Evolutionary conservation across 2,113 vertebrate genomes (phyloP).

Genomic region (Eptatretus burgeri): DNA sequence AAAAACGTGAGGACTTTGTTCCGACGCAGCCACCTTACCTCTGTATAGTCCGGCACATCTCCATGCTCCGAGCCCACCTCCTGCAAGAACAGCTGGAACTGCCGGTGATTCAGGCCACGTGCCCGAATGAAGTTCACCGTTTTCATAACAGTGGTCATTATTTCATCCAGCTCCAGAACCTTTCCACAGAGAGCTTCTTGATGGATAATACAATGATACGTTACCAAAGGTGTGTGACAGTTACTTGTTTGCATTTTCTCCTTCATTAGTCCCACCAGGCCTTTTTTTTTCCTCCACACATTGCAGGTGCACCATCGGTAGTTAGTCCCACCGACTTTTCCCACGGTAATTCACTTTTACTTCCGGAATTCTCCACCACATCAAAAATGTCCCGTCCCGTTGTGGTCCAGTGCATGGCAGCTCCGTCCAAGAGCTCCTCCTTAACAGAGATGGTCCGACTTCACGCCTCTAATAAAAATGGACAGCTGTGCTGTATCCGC

Average conservation of each 20-base stretch:
- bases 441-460: too few relatives aligned
- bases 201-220: slow-evolving; percentile 9
- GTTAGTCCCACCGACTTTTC: slow-evolving; percentile 9
- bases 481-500: too few relatives aligned
- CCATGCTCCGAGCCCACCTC: slow-evolving; percentile 7
- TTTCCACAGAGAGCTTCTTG: slow-evolving; percentile 8
- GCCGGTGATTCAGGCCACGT: slow-evolving; percentile 6
- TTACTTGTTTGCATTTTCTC: too few relatives aligned
- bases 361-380: too few relatives aligned
- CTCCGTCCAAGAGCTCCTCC: too few relatives aligned
- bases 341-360: slow-evolving; percentile 9
- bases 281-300: too few relatives aligned
- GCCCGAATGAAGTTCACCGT: slow-evolving; percentile 7
- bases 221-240: slow-evolving; percentile 1
- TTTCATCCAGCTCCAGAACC: slow-evolving; percentile 3
- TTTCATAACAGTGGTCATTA: slow-evolving; percentile 1
- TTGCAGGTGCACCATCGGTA: too few relatives aligned
- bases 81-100: too few relatives aligned
- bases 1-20: slow-evolving; percentile 9
- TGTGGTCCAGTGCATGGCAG: too few relatives aligned
- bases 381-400: too few relatives aligned
- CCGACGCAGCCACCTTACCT: slow-evolving; percentile 10
- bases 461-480: too few relatives aligned
- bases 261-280: too few relatives aligned
- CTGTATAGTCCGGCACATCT: slow-evolving; percentile 4